Conservation (phyloP, 2,797 vertebrate genomes). For the Pyrocephalus nanus region DNA sequence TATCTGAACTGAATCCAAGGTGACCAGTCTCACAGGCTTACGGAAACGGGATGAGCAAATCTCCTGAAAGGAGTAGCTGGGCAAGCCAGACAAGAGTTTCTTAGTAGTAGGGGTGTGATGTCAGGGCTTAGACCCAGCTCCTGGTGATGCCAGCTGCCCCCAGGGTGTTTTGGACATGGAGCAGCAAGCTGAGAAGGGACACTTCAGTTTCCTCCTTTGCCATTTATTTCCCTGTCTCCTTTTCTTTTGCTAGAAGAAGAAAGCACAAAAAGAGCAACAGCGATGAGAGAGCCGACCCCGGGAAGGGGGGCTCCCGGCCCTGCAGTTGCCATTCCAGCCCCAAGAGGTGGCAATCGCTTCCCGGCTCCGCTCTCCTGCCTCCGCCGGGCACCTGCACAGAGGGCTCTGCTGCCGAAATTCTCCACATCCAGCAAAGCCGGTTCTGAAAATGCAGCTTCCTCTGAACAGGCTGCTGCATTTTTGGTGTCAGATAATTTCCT, state of each 20-base stretch:
- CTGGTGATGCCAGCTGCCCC: neutral
- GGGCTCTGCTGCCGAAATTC: neutral
- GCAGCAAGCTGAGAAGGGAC: neutral
- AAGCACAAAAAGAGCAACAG: neutral
- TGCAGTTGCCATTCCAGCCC: neutral
- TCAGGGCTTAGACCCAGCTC: neutral
- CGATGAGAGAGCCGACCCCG: neutral
- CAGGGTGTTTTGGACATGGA: fast-evolving
- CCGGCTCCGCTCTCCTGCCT: neutral
- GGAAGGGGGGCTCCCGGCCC: neutral
- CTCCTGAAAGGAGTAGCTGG: neutral
- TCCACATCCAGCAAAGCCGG: neutral
- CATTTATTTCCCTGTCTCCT: neutral
- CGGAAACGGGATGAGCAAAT: neutral
- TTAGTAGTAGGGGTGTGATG: fast-evolving
- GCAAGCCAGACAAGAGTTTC: neutral
- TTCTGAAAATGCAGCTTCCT: neutral
- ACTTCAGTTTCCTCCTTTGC: neutral
- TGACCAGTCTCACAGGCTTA: neutral
- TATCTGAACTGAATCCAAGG: neutral
- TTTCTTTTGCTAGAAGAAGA: neutral
- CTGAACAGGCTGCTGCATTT: neutral
- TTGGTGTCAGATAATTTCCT: neutral
- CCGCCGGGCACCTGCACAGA: fast-evolving
- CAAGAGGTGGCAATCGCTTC: conserved; percentile 37